Evolutionary conservation across 2,888 invertebrate species (phyloP), one percentile per base, ranked within the genome.

Genomic region (Leuctra nigra): DNA sequence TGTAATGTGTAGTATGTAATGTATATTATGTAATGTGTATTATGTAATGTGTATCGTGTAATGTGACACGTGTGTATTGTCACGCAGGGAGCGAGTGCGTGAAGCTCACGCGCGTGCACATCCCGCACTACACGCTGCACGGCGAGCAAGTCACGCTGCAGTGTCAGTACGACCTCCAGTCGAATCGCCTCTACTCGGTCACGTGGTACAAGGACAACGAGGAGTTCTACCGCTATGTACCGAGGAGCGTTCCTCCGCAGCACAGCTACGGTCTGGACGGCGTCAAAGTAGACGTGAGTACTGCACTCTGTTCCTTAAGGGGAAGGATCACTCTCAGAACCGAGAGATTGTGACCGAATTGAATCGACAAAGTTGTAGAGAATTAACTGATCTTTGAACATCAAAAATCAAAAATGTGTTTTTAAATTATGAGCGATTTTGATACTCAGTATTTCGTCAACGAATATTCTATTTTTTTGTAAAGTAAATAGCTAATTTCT

Each of bases 171-270:
- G 83, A 84, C 64, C 69, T 85, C 55, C 82, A 80, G 36, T 75
- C 77, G 53, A 85, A 87, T 70, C 79, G 77, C 20, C 74, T 89
- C 55, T 88, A 89, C 71, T 84, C 88, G 18, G 86, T 88, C 66
- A 88, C 88, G 75, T 89, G 88, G 88, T 88, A 88, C 75, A 83
- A 87, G 70, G 88, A 88, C 73, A 84, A 87, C 73, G 87, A 87
- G 68, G 89, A 89, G 72, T 88, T 89, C 73, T 89, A 87, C 75
- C 78, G 87, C 65, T 88, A 77, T 70, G 81, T 88, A 70, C 88
- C 87, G 56, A 84, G 84, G 69, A 80, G 79, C 62, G 78, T 80
- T 62, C 84, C 86, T 7, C 81, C 81, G 61, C 68, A 85, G 66
- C 81, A 80, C 68, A 83, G 84, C 61, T 88, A 86, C 72, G 77